Percentiles rank a stretch among this genome's conserved stretches.
Evolutionary conservation across 2,888 invertebrate genomes (phyloP).

Genomic region (Lissonota sp.): DNA sequence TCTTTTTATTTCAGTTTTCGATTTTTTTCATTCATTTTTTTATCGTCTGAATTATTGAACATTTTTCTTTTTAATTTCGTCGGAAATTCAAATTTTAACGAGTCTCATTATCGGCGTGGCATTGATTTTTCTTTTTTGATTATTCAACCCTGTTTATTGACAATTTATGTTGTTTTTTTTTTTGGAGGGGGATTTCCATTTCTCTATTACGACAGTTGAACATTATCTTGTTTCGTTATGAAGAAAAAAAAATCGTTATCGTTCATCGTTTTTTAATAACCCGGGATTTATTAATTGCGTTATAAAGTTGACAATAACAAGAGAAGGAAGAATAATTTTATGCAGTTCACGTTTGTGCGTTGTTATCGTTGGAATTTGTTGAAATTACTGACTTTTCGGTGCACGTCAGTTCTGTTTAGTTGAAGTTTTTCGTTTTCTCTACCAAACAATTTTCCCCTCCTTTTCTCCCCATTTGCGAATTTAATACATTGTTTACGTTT

Average conservation of each 20-base stretch:
- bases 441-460: background rate
- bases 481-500: slow-evolving; percentile 40
- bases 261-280: slow-evolving; percentile 53
- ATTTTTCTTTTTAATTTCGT: slow-evolving; percentile 10
- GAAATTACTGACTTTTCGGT: slow-evolving; percentile 55
- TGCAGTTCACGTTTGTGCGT: slow-evolving; percentile 71
- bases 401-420: slow-evolving; percentile 57
- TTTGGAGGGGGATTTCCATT: background rate
- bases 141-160: slow-evolving; percentile 33
- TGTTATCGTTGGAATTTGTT: slow-evolving; percentile 69
- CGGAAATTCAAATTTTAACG: slow-evolving; percentile 2
- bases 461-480: slow-evolving; percentile 31
- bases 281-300: slow-evolving; percentile 54
- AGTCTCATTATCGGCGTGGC: slow-evolving; percentile 40
- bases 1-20: background rate
- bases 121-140: slow-evolving; percentile 42
- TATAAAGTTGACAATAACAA: slow-evolving; percentile 62
- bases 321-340: slow-evolving; percentile 66
- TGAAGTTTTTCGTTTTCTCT: slow-evolving; percentile 63
- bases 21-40: background rate
- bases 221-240: slow-evolving; percentile 59
- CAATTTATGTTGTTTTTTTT: slow-evolving; percentile 51
- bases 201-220: slow-evolving; percentile 55
- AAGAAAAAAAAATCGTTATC: slow-evolving; percentile 41
- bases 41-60: background rate